Base-by-base conservation (phyloP, 1,140 invertebrate genomes). In the Conopomorpha cramerella region DNA sequence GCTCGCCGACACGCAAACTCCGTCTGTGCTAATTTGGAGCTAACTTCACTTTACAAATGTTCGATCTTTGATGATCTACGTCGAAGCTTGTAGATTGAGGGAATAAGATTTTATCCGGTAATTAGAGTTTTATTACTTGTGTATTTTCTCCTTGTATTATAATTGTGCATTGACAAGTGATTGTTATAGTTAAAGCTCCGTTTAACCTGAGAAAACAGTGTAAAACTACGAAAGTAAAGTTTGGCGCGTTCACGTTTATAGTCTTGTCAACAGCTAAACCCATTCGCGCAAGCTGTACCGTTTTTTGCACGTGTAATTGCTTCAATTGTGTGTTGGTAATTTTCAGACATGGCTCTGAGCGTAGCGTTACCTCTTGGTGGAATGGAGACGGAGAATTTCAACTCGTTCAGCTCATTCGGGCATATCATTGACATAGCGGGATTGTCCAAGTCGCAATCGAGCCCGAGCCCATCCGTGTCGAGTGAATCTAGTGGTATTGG, bases 401-500 rank as follows among this genome's bases (percentile, higher is more conserved):
- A 77, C 44, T 67, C 71, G 16, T 79, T 64, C 49, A 71, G 55
- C 47, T 57, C 62, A n/a, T 71, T 63, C 45, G 76, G 51, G 43
- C 68, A 73, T 57, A 67, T 78, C 45, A 77, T 74, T 53, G 67
- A 76, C 52, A 77, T 79, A 62, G 68, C 72, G 64, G 64, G 66
- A 32, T 47, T 77, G 40, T 56, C 70, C 35, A 60, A 77, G 40
- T 66, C 72, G 18, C 71, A 73, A 45, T 60, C 76, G 16, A 78
- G 72, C 55, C 77, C 72, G 16, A 77, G 73, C 40, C 64, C 67
- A 42, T 79, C 77, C 45, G 63, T 68, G 53, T 77, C 74, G 45
- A 77, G 73, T 49, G 68, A 73, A 62, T 73, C 72, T 59, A 77
- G 77, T 60, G 74, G 73, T 57, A 76, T 79, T 51, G 72, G 73